Base-by-base conservation (phyloP, 2,113 vertebrate species). In the Scartelaos histophorus region DNA sequence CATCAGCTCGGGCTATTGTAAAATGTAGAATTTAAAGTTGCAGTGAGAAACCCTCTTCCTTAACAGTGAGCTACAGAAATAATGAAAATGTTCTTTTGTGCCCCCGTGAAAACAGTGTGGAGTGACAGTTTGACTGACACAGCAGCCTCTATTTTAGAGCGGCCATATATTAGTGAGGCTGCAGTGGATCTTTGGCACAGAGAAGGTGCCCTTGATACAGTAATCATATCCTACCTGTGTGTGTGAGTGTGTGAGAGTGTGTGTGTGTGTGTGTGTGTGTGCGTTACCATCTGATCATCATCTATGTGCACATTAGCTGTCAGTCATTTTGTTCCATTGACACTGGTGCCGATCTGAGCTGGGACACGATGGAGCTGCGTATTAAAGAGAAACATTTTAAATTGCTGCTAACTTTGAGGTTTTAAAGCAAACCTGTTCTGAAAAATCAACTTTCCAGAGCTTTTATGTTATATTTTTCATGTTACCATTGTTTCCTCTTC, bases 271-370 rank as follows among this genome's bases (percentile, higher is more conserved):
- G 21, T 69, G 47, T 51, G 56, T 49, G 25, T 57, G 60, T 76
- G 24, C 67, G 47, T 51, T 70, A 51, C 74, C 82, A 82, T 89
- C 82, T 87, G 67, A 80, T 80, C 70, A 85, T 84, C 74, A 82
- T 84, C 82, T 70, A 67, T 87, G 80, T 82, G 68, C 75, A 70
- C 74, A 83, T 84, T 87, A 90, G 43, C 85, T 84, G 85, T 85
- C 85, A 85, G 38, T 87, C 85, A 82, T 54, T 79, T 65, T 56
- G 60, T 74, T 69, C 77, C 35, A 74, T 66, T 71, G 83, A 88
- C 81, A 58, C 72, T 60, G 49, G 66, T 77, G 45, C 34, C 70
- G 75, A 61, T 78, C 74, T 76, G 46, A 71, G 74, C 84, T 68
- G 69, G 60, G 45, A 70, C 64, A 22, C 71, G 19, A 22, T 58